phyloP scores from a whole-genome alignment of 2,797 vertebrate genomes.

The Echiichthys vipera region DNA sequence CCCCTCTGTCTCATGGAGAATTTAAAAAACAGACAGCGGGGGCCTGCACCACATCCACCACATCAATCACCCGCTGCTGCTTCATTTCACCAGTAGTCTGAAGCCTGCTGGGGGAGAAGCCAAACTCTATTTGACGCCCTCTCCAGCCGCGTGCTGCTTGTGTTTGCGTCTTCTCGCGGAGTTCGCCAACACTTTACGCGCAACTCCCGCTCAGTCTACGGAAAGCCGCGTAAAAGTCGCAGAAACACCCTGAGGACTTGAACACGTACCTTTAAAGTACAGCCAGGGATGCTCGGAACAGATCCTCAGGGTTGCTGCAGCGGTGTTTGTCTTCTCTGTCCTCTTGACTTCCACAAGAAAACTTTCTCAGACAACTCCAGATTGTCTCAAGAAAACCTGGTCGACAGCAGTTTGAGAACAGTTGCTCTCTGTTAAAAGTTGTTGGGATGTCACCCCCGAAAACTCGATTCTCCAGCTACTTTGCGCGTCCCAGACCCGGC shows the following conservation, averaged over 20 bases:
- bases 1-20: background rate
- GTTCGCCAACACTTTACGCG: background rate
- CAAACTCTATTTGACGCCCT: background rate
- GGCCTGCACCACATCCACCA: background rate
- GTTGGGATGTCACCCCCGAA: constrained; percentile 32
- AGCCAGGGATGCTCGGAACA: constrained; percentile 76
- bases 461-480: constrained; percentile 15
- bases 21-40: background rate
- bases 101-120: background rate
- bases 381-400: constrained; percentile 21
- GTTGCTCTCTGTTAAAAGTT: constrained; percentile 24
- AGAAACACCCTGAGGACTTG: background rate
- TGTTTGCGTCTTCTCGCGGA: background rate
- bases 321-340: background rate
- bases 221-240: background rate
- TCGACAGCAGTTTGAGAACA: background rate
- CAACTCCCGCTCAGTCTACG: background rate
- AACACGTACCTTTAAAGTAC: constrained; percentile 85
- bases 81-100: background rate
- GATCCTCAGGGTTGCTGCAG: constrained; percentile 65
- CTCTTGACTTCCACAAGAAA: constrained; percentile 37
- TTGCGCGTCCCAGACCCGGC: constrained; percentile 20
- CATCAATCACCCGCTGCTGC: background rate
- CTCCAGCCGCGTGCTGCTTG: background rate
- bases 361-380: constrained; percentile 37